phyloP scores from a whole-genome alignment of 2,113 vertebrate species.

The Ctenodactylus gundi region DNA sequence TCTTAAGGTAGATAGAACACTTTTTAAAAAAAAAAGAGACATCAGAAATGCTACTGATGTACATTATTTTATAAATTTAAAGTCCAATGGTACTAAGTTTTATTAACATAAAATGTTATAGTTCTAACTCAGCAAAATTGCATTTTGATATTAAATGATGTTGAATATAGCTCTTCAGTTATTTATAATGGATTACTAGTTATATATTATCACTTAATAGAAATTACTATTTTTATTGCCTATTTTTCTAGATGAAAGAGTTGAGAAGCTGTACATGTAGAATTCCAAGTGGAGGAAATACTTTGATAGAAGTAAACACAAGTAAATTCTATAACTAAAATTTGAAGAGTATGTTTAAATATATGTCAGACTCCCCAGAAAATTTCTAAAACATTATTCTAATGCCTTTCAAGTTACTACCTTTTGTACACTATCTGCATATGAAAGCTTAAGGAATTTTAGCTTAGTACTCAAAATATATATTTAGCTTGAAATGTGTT shows the following conservation, averaged over 20 bases:
- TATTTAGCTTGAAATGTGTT: constrained; percentile 8
- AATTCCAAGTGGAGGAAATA: background rate
- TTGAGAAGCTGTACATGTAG: background rate
- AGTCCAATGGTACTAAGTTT: background rate
- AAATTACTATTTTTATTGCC: constrained; percentile 24
- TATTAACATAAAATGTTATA: constrained; percentile 32
- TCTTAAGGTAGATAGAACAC: background rate
- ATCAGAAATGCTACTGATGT: background rate
- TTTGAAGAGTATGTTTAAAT: constrained; percentile 6
- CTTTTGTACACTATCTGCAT: background rate
- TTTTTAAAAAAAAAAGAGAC: background rate
- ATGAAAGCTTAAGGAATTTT: background rate
- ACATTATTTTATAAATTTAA: constrained; percentile 32
- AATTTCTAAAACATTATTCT: constrained; percentile 31
- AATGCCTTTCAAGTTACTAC: constrained; percentile 29
- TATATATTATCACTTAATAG: constrained; percentile 26
- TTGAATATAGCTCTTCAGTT: background rate
- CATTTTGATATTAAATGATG: background rate
- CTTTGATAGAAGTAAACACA: background rate
- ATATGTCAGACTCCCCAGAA: background rate
- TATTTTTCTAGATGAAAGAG: constrained; percentile 44
- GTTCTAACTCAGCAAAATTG: background rate
- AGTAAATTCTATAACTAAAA: constrained; percentile 30
- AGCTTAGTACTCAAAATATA: background rate
- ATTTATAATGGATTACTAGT: background rate